A percentile compares a stretch with the other conserved stretches of the same genome.
These are phyloP conservation scores for Peromyscus californicus DNA, from an alignment of 2,113 vertebrate genomes.

Conservation along the genomic window DNA sequence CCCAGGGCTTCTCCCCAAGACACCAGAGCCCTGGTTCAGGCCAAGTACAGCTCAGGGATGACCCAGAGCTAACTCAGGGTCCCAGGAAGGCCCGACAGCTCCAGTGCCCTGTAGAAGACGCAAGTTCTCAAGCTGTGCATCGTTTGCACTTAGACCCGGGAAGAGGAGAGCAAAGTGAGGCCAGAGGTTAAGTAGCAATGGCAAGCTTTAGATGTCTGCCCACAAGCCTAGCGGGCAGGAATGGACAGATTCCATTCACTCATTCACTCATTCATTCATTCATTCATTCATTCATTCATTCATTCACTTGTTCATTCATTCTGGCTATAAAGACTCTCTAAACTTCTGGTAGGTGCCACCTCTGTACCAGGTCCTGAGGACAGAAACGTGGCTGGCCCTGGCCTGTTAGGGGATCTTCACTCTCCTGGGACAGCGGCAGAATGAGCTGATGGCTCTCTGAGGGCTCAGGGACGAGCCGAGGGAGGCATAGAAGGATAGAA, in stretches of 20 bases:
- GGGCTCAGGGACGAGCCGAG: not conserved
- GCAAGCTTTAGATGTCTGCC: not conserved
- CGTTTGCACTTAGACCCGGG: not conserved
- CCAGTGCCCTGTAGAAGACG: not conserved
- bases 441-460: not conserved
- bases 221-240: not conserved
- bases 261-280: not conserved
- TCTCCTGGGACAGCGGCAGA: not conserved
- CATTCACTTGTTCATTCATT: not conserved
- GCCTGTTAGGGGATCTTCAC: not conserved
- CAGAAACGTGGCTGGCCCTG: not conserved
- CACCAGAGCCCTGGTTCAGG: not conserved
- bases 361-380: not conserved
- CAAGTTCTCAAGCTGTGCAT: too few species aligned
- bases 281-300: not conserved
- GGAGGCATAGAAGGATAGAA: not conserved
- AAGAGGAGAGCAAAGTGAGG: not conserved
- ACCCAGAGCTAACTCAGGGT: not conserved
- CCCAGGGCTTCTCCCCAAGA: not conserved
- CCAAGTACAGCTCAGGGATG: not conserved
- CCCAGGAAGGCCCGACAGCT: not conserved
- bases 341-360: not conserved
- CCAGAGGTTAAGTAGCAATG: not conserved
- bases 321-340: not conserved
- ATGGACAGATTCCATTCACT: not conserved